phyloP scores from a whole-genome alignment of 2,113 vertebrate genomes.

The Psephotus haematonotus region DNA sequence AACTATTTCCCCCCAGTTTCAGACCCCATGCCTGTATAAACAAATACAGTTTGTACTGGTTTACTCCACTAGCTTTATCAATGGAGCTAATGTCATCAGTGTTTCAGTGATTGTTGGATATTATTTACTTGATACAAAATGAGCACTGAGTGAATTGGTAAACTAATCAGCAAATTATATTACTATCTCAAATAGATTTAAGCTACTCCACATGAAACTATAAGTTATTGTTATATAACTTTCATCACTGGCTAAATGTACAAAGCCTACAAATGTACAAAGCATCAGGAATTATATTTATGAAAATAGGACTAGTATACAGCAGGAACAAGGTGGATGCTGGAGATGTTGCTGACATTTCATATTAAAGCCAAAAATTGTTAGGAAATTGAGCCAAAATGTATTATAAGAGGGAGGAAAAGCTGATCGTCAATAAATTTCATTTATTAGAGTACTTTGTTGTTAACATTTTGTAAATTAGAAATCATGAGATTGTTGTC shows the following conservation, averaged over 20 bases:
- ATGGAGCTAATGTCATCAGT: background rate
- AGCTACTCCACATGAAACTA: background rate
- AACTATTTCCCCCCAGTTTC: background rate
- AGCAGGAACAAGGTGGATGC: conserved; percentile 23
- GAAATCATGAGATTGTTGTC: background rate
- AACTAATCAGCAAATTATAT: background rate
- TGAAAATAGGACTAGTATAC: background rate
- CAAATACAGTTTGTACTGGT: conserved; percentile 13
- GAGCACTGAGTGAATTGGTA: background rate
- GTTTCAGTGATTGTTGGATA: background rate
- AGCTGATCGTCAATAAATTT: background rate
- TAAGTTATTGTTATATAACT: background rate
- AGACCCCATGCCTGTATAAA: background rate
- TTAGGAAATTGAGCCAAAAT: background rate
- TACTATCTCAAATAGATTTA: background rate
- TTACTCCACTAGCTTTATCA: background rate
- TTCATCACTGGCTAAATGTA: background rate
- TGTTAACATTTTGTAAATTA: background rate
- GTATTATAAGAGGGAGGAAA: background rate
- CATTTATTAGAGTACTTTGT: background rate
- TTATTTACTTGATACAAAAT: conserved; percentile 56
- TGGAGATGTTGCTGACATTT: conserved; percentile 20
- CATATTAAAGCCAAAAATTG: background rate
- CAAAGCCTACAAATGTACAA: background rate
- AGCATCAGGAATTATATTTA: background rate